Percentiles rank a stretch among this genome's conserved stretches.
Conservation (phyloP, 2,797 vertebrate species). For the Argentina silus region DNA sequence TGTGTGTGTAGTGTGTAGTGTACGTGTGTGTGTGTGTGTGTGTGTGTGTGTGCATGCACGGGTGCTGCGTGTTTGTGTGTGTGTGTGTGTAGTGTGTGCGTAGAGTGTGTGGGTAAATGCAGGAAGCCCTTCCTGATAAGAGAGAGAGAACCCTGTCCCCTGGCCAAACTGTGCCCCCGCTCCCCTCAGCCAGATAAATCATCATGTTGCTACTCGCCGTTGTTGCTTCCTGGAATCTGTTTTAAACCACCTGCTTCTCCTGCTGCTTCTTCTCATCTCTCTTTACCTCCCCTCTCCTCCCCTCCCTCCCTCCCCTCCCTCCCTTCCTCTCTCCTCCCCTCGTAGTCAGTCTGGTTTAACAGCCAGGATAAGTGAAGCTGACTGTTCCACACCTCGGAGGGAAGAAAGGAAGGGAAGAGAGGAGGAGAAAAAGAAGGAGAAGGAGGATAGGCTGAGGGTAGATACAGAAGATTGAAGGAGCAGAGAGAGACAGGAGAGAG, state of each 20-base stretch:
- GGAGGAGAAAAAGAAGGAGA: not conserved
- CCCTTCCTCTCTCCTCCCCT: not conserved
- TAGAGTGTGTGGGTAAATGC: not conserved
- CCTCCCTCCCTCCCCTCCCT: too few relatives aligned
- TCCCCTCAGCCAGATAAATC: slow-evolving; percentile 33
- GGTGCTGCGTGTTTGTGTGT: too few relatives aligned
- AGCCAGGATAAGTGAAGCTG: slow-evolving; percentile 21
- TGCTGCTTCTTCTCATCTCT: not conserved
- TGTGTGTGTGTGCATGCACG: too few relatives aligned
- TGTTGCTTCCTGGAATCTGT: slow-evolving; percentile 39
- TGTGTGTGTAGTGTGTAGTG: not conserved
- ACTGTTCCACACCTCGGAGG: slow-evolving; percentile 1
- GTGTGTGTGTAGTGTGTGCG: too few relatives aligned
- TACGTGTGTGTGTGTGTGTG: too few relatives aligned
- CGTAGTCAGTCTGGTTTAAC: slow-evolving; percentile 29
- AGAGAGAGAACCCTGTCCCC: not conserved
- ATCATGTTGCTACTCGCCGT: slow-evolving; percentile 29
- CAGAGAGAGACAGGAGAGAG: not conserved
- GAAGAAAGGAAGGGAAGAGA: not conserved
- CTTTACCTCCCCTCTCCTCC: not conserved
- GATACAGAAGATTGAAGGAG: too few relatives aligned
- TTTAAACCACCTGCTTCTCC: slow-evolving; percentile 27
- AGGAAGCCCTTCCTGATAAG: slow-evolving; percentile 18
- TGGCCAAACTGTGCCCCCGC: slow-evolving; percentile 1
- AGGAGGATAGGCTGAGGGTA: slow-evolving; percentile 4